Percentiles rank a stretch among this genome's conserved stretches.
phyloP scores from a whole-genome alignment of 1,140 invertebrate species.

The Oscheius sp. region DNA sequence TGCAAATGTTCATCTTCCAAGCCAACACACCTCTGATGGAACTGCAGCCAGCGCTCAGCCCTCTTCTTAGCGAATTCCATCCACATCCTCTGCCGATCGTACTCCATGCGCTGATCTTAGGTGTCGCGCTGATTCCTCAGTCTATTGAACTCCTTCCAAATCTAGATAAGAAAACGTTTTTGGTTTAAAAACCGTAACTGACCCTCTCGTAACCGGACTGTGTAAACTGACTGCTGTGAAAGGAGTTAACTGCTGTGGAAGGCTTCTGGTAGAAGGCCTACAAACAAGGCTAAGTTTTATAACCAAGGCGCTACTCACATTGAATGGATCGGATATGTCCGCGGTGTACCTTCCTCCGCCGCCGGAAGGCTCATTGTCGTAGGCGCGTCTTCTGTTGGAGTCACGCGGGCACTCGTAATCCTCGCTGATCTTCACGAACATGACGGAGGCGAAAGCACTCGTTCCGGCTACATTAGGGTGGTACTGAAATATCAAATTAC shows the following conservation, averaged over 20 bases:
- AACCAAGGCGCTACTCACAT: neutral
- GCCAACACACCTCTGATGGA: conserved; percentile 2
- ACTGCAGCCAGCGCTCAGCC: neutral
- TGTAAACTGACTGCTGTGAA: neutral
- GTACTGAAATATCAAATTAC: neutral
- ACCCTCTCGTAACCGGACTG: neutral
- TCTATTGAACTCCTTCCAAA: conserved; percentile 2
- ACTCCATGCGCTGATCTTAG: neutral
- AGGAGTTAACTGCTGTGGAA: neutral
- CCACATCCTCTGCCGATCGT: neutral
- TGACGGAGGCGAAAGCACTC: neutral
- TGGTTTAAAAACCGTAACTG: neutral
- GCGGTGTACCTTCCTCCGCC: neutral
- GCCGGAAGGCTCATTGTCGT: neutral
- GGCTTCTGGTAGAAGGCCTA: no score
- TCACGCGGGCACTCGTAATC: neutral
- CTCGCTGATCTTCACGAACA: neutral
- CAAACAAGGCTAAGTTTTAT: no score
- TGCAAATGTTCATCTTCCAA: no score
- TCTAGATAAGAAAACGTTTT: neutral
- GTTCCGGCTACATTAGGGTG: neutral
- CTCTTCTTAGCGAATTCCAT: neutral
- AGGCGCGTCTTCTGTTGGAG: neutral
- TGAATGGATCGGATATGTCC: neutral
- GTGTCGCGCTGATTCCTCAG: neutral